Conservation (phyloP, 2,888 invertebrate genomes). For the Oligia fasciuncula region DNA sequence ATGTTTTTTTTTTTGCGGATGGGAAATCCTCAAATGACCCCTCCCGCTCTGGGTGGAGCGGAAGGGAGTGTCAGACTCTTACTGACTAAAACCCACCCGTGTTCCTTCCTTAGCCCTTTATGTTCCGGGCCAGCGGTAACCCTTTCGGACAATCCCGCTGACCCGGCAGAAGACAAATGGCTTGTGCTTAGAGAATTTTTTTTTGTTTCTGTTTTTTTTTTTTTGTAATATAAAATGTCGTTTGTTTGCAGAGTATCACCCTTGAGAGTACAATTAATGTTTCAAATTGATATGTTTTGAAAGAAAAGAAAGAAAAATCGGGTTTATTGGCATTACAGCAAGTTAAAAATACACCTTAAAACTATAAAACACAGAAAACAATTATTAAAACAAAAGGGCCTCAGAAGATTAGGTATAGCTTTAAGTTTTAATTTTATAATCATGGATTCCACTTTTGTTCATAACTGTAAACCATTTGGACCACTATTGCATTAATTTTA, state of each 20-base stretch:
- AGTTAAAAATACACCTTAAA: background rate
- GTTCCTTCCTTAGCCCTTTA: too few species aligned
- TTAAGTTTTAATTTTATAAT: background rate
- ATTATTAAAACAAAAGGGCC: too few species aligned
- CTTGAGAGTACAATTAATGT: background rate
- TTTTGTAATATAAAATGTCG: background rate
- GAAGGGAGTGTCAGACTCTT: too few species aligned
- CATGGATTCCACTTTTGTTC: background rate
- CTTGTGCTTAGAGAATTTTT: conserved; percentile 14
- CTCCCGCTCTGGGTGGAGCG: too few species aligned
- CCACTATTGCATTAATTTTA: conserved; percentile 4
- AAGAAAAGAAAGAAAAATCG: background rate
- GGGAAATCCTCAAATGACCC: too few species aligned
- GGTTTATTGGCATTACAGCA: background rate
- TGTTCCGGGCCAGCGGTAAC: too few species aligned
- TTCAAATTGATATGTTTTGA: background rate
- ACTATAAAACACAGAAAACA: background rate
- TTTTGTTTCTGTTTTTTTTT: conserved; percentile 4
- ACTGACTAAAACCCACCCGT: too few species aligned
- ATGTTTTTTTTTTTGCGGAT: background rate
- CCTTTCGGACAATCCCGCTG: too few species aligned
- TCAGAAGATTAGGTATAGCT: background rate
- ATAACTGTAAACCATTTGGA: background rate
- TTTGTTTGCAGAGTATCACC: background rate
- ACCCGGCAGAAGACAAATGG: conserved; percentile 11